These are phyloP conservation scores for Nothobranchius furzeri DNA, from an alignment of 2,113 vertebrate genomes.

Conservation along the genomic window DNA sequence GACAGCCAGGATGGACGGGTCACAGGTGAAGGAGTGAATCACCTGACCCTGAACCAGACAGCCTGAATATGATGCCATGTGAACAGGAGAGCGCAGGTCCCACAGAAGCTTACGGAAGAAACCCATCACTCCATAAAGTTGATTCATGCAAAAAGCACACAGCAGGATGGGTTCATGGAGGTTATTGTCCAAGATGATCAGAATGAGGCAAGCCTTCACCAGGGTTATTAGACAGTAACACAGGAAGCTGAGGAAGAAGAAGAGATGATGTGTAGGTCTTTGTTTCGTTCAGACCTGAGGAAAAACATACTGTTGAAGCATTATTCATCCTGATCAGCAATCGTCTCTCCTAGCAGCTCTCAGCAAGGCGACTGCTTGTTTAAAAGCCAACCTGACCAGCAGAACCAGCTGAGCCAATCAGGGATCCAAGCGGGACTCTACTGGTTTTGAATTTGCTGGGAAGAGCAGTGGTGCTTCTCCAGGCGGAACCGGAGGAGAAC, in stretches of 20 bases:
- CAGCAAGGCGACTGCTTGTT: no score
- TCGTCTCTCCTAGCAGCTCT: neutral
- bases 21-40: conserved; percentile 31
- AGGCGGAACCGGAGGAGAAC: no score
- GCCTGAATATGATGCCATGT: conserved; percentile 42
- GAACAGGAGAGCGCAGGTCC: conserved; percentile 44
- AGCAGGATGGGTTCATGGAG: conserved; percentile 58
- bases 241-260: conserved; percentile 33
- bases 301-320: conserved; percentile 22
- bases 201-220: conserved; percentile 36
- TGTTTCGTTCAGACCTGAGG: conserved; percentile 42
- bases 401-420: neutral
- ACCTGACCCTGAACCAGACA: conserved; percentile 49
- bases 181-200: conserved; percentile 43
- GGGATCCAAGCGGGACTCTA: no score
- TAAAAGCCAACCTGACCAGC: neutral
- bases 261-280: neutral
- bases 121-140: conserved; percentile 47
- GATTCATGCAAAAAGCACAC: conserved; percentile 49
- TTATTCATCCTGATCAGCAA: conserved; percentile 23
- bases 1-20: conserved; percentile 42
- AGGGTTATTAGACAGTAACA: conserved; percentile 39
- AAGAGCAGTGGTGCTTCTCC: no score
- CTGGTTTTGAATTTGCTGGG: no score
- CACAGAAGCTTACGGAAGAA: conserved; percentile 56